phyloP scores from a whole-genome alignment of 2,888 invertebrate genomes.

The Ashinkailepas kermadecensis region DNA sequence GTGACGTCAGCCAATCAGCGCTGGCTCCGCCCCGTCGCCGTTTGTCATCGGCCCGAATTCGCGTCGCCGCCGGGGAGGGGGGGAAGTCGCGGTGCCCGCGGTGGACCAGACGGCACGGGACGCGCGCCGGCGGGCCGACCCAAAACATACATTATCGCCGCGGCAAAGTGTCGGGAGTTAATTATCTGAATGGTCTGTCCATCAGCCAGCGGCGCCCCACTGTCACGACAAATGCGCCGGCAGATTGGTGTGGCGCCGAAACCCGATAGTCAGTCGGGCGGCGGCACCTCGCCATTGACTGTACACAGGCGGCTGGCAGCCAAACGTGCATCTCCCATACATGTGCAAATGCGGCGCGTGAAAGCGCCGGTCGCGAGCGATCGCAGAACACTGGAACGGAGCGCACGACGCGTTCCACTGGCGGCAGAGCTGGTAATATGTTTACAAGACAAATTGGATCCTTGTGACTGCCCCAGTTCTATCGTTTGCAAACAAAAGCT shows the following conservation, averaged over 20 bases:
- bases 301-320: neutral
- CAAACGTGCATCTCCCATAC: conserved; percentile 1
- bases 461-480: too few species aligned
- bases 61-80: neutral
- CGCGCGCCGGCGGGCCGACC: neutral
- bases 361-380: too few species aligned
- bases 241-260: neutral
- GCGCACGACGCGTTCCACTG: too few species aligned
- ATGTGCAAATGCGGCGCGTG: neutral
- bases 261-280: neutral
- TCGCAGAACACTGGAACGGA: too few species aligned
- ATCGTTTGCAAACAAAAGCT: too few species aligned
- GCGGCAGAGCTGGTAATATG: too few species aligned
- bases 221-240: neutral
- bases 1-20: conserved; percentile 21
- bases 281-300: neutral
- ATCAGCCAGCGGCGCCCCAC: neutral
- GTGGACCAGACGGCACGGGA: neutral
- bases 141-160: conserved; percentile 1
- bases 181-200: neutral
- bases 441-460: too few species aligned
- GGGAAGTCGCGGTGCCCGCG: neutral
- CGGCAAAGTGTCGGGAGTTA: neutral
- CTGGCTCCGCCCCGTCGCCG: neutral
- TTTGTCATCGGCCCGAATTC: conserved; percentile 1